phyloP scores from a whole-genome alignment of 2,113 vertebrate species.

The Apus apus region DNA sequence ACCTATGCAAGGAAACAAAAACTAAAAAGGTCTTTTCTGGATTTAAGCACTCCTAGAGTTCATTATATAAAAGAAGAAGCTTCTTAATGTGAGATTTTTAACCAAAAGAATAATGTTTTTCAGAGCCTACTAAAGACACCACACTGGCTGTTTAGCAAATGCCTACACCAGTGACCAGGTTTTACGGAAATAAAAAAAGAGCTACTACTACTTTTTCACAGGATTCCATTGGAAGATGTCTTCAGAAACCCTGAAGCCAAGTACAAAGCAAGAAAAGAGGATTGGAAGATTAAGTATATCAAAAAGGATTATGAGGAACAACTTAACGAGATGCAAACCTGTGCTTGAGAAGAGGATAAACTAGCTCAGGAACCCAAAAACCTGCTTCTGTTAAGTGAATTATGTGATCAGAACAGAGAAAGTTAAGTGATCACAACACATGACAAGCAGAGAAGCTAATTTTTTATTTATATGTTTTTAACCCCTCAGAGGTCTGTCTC shows the following conservation, averaged over 20 bases:
- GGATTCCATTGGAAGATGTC: not conserved
- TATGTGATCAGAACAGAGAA: not conserved
- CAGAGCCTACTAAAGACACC: not conserved
- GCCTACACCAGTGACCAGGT: not conserved
- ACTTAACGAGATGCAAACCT: not conserved
- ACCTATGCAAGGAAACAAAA: not conserved
- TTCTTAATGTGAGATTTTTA: not conserved
- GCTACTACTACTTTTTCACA: not conserved
- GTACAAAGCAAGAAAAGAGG: not conserved
- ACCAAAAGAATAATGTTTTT: not conserved
- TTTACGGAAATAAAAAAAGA: not conserved
- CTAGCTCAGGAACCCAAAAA: not conserved
- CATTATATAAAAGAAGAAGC: not conserved
- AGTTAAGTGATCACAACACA: not conserved
- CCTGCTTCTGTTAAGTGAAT: not conserved
- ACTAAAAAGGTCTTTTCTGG: not conserved
- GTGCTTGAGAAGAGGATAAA: not conserved
- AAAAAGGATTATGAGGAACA: slow-evolving; percentile 25
- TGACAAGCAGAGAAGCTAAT: not conserved
- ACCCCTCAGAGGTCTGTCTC: not conserved
- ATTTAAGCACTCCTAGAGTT: not conserved
- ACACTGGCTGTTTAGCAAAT: not conserved
- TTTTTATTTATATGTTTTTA: not conserved
- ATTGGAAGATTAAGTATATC: slow-evolving; percentile 45
- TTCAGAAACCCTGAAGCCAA: not conserved